Evolutionary conservation across 2,888 invertebrate genomes (phyloP), one percentile per base, ranked within the genome.

Genomic region (Petrolisthes manimaculis): DNA sequence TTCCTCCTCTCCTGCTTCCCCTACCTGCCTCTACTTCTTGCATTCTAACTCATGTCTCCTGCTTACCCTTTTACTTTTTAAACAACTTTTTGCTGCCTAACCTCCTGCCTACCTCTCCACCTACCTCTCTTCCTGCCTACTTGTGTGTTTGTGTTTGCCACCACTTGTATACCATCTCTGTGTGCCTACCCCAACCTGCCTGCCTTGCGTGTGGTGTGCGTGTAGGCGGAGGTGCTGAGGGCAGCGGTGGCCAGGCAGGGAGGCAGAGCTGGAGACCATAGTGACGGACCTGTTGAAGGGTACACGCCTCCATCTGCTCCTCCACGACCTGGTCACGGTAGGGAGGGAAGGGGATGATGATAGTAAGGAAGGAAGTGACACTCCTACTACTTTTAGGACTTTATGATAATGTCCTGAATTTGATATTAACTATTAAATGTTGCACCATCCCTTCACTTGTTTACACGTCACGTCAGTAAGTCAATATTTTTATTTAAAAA

Each of bases 251-350:
- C 51, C 21, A 69, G n/a, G n/a, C n/a, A n/a, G 82, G 71, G 89
- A 89, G 24, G 78, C 69, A 51, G 89, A 89, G 77, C 85, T 89
- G 69, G 86, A 83, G 75, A 24, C 37, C 83, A 78, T 85, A 81
- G 83, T 77, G 77, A 83, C 71, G 56, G 89, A 89, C 77, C 89
- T 89, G 53, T 78, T 89, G 83, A 54, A 61, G 67, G 89, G 89
- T 24, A n/a, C 54, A 55, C 85, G 89, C 54, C 71, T 89, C n/a
- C 89, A 85, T 14, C 82, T 89, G 67, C 54, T 55, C 83, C 81
- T 89, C 55, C 82, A 86, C 89, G 81, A 83, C 80, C 71, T 89
- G 69, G 85, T 83, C 21, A 86, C 85, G 89, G 89, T 89, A 89
- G 85, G 82, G n/a, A n/a, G 21, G 61, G 61, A 9, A 61, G 61